Conservation (phyloP, 2,888 invertebrate species). For the Seira musarum region DNA sequence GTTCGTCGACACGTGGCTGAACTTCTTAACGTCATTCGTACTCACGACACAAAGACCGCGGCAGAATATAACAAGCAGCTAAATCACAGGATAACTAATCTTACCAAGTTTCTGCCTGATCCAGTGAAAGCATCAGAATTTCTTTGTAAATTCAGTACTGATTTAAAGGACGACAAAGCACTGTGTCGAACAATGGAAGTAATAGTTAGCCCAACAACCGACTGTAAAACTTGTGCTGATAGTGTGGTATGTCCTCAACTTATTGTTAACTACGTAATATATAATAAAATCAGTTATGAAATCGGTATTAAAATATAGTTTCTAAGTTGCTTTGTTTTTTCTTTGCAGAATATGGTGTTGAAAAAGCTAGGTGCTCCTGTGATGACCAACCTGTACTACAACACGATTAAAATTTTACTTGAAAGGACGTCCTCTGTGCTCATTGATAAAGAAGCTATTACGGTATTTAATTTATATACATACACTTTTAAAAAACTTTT, state of each 20-base stretch:
- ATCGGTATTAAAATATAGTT: background rate
- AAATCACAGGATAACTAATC: conserved; percentile 73
- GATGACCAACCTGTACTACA: conserved; percentile 96
- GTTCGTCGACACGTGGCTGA: conserved; percentile 89
- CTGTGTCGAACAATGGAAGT: conserved; percentile 86
- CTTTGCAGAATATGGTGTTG: conserved; percentile 81
- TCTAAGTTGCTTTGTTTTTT: conserved; percentile 45
- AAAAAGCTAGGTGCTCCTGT: conserved; percentile 95
- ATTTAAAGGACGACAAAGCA: conserved; percentile 80
- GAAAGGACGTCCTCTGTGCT: conserved; percentile 97
- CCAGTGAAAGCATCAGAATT: conserved; percentile 93
- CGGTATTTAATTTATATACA: conserved; percentile 73
- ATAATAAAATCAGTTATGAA: conserved; percentile 40
- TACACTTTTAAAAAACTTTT: conserved; percentile 4
- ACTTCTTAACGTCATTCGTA: conserved; percentile 76
- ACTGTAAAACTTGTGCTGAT: conserved; percentile 95
- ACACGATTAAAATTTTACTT: conserved; percentile 94
- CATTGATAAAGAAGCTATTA: conserved; percentile 92
- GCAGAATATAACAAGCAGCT: conserved; percentile 83
- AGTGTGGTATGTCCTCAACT: no score
- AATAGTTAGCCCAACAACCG: conserved; percentile 90
- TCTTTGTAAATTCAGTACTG: conserved; percentile 84
- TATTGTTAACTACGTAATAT: no score
- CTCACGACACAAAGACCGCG: conserved; percentile 53
- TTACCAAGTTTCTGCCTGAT: conserved; percentile 90